Evolutionary conservation across 1,140 invertebrate genomes (phyloP).

Genomic region (Heliconius hewitsoni): DNA sequence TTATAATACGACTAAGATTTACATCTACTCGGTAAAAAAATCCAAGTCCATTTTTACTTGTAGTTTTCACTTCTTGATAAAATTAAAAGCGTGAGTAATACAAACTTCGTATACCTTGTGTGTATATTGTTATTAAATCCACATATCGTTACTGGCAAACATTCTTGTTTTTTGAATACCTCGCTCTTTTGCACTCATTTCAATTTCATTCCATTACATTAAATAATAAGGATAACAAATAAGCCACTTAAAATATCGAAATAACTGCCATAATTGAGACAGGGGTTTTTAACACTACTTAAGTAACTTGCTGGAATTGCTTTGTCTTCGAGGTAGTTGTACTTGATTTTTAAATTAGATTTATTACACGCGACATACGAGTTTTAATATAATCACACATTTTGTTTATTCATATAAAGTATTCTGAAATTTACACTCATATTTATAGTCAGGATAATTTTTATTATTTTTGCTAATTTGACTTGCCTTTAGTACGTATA

Average conservation of each 20-base stretch:
- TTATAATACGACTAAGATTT: constrained; percentile 8
- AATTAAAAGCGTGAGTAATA: not conserved
- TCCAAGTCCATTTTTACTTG: not conserved
- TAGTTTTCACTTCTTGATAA: not conserved
- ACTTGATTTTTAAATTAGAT: constrained; percentile 34
- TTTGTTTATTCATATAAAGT: constrained; percentile 23
- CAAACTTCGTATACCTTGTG: not conserved
- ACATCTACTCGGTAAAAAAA: not conserved
- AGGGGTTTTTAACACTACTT: constrained; percentile 43
- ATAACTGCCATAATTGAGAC: constrained; percentile 49
- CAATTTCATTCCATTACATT: constrained; percentile 17
- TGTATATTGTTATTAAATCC: not conserved
- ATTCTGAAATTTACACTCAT: constrained; percentile 32
- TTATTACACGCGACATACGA: constrained; percentile 25
- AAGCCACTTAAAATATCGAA: constrained; percentile 23
- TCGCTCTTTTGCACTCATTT: constrained; percentile 12
- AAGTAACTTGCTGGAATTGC: constrained; percentile 45
- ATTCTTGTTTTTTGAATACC: not conserved
- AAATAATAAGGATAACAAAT: constrained; percentile 19
- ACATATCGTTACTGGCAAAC: not conserved
- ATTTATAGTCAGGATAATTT: constrained; percentile 21
- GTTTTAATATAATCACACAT: constrained; percentile 30
- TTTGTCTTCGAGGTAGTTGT: constrained; percentile 37
- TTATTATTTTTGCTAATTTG: not conserved
- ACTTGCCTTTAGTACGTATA: constrained; percentile 6